These are phyloP conservation scores for Nanger granti DNA, from an alignment of 2,113 vertebrate genomes.

Conservation along the genomic window DNA sequence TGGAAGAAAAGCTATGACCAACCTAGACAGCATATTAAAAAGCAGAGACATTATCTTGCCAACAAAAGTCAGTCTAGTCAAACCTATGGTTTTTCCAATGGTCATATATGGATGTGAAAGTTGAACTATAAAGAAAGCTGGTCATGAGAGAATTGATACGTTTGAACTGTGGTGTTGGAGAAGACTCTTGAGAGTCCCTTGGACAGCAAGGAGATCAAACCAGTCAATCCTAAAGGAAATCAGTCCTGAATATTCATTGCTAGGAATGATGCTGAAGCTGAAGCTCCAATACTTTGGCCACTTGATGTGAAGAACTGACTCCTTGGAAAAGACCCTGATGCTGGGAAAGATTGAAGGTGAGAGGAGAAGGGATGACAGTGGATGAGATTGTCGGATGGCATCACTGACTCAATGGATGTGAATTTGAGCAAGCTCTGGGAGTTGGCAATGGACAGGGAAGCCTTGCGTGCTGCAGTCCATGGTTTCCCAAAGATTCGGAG, in stretches of 20 bases:
- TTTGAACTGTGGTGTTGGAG: not conserved
- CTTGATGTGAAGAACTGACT: not conserved
- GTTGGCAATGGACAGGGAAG: not conserved
- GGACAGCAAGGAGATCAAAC: not conserved
- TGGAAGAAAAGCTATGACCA: not conserved
- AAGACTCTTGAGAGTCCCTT: not conserved
- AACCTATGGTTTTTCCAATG: not conserved
- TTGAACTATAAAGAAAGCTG: not conserved
- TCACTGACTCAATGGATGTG: not conserved
- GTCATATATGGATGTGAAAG: not conserved
- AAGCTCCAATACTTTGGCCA: not conserved
- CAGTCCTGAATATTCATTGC: not conserved
- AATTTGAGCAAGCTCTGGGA: not conserved
- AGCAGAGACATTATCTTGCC: not conserved
- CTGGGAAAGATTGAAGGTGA: not conserved
- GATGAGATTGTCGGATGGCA: accelerated
- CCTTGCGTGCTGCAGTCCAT: accelerated
- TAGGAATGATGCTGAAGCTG: not conserved
- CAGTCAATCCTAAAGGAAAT: not conserved
- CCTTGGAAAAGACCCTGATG: not conserved
- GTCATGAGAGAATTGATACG: not conserved
- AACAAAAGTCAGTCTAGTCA: not conserved
- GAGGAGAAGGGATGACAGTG: not conserved
- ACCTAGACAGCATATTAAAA: not conserved
- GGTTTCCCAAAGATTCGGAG: not conserved